Percentiles rank a stretch among this genome's conserved stretches.
These are phyloP conservation scores for Brienomyrus longianalis DNA, from an alignment of 2,113 vertebrate species.

Conservation along the genomic window DNA sequence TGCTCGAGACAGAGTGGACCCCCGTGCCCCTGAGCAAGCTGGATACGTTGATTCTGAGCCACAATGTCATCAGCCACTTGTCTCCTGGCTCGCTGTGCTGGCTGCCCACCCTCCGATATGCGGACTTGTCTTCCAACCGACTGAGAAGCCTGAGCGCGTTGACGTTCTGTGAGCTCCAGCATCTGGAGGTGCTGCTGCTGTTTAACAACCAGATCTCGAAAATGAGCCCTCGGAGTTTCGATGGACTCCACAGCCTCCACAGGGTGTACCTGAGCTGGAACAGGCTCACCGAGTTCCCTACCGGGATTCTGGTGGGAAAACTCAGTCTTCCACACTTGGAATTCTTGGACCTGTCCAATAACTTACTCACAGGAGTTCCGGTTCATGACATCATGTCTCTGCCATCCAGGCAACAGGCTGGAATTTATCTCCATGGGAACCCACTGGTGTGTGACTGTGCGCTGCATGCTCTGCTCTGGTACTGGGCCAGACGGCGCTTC, in stretches of 20 bases:
- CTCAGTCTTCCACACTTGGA: constrained; percentile 58
- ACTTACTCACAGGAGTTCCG: constrained; percentile 59
- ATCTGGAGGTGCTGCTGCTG: constrained; percentile 66
- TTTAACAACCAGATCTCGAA: constrained; percentile 69
- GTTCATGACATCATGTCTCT: constrained; percentile 63
- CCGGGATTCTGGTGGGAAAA: constrained; percentile 59
- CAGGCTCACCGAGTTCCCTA: constrained; percentile 54
- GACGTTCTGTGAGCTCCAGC: constrained; percentile 60
- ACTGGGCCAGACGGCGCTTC: constrained; percentile 72
- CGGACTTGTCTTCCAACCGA: constrained; percentile 75
- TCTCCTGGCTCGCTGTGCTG: constrained; percentile 56
- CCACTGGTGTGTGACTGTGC: constrained; percentile 70
- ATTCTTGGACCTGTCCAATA: constrained; percentile 72
- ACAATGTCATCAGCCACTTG: constrained; percentile 63
- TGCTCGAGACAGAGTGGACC: constrained; percentile 62
- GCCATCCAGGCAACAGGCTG: constrained; percentile 50
- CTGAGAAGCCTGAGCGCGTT: constrained; percentile 57
- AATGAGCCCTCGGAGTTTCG: constrained; percentile 58
- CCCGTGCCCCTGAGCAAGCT: constrained; percentile 56
- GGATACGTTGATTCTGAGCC: constrained; percentile 60
- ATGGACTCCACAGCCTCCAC: constrained; percentile 56
- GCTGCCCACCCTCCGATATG: constrained; percentile 58
- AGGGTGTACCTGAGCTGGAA: constrained; percentile 74
- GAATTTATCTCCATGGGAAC: constrained; percentile 75
- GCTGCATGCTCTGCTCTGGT: constrained; percentile 64